Conservation (phyloP, 2,888 invertebrate species). For the Microlaimidae sp. region DNA sequence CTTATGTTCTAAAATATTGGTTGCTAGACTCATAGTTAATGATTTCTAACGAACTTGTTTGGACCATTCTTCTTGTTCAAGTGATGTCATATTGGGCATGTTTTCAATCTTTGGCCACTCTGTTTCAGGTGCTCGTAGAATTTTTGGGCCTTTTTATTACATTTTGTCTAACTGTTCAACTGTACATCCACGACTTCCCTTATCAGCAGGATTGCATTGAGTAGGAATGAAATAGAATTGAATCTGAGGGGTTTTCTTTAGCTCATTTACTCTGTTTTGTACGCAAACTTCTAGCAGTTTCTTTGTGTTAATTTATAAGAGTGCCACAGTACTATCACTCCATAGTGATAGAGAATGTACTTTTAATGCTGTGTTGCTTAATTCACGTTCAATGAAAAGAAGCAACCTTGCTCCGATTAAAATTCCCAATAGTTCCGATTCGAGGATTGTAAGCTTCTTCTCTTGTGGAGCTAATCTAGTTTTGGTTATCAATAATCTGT, state of each 20-base stretch:
- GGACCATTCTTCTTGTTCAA: too few relatives aligned
- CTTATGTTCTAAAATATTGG: too few relatives aligned
- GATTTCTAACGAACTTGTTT: too few relatives aligned
- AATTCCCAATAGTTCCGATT: slow-evolving; percentile 15
- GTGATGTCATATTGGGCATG: neutral
- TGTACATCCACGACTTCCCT: slow-evolving; percentile 5
- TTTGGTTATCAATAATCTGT: slow-evolving; percentile 12
- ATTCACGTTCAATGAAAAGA: neutral
- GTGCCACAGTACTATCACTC: slow-evolving; percentile 12
- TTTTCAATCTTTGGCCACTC: neutral
- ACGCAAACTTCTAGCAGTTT: neutral
- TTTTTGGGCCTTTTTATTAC: neutral
- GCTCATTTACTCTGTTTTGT: neutral
- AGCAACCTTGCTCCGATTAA: slow-evolving; percentile 9
- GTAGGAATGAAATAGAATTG: slow-evolving; percentile 1
- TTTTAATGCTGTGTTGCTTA: neutral
- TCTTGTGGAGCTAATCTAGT: slow-evolving; percentile 2
- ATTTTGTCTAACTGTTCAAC: neutral
- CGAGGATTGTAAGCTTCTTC: slow-evolving; percentile 14
- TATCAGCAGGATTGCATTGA: slow-evolving; percentile 14
- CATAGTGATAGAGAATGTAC: slow-evolving; percentile 10
- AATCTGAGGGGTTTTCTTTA: neutral
- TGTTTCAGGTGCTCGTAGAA: neutral
- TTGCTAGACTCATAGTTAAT: too few relatives aligned
- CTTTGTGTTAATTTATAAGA: slow-evolving; percentile 14